Evolutionary conservation across 2,113 vertebrate genomes (phyloP), one percentile per base, ranked within the genome.

Genomic region (Salvelinus alpinus): DNA sequence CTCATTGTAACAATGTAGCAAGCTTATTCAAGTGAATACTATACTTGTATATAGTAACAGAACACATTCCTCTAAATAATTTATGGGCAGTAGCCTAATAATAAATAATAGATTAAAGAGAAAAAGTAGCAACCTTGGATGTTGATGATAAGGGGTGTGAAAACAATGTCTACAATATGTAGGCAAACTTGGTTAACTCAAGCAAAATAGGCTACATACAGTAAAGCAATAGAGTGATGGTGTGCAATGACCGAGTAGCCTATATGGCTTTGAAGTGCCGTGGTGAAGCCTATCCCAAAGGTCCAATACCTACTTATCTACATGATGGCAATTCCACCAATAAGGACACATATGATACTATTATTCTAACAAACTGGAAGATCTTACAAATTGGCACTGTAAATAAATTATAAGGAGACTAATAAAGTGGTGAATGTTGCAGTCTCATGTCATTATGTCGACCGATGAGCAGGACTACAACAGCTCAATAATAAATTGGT

Each of bases 381-480:
- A 14, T 13, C n/a, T n/a, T 22, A 38, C 6, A 70, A 22, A 38
- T 0, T 54, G 59, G 70, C 38, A 18, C 38, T 74, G 34, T 38
- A 22, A 82, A 87, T 71, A 25, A 73, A 78, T 70, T 16, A 70
- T 65, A 65, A 68, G 67, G 67, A 65, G 70, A 64, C 59, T 79
- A 78, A 87, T 81, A 73, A 80, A 70, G 71, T 71, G 62, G 31
- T 11, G 70, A 72, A 38, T 27, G 62, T 69, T 69, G 62, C 64
- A 72, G 59, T 75, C 51, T 25, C 64, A 48, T 31, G 68, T 70
- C 68, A 47, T n/a, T 70, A n/a, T 25, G 16, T 48, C 44, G 44
- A 70, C 68, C 12, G 68, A 48, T 5, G n/a, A 48, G 22, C 20
- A 70, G 66, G 18, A 29, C 16, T 70, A 9, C 64, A 24, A 24